phyloP scores from a whole-genome alignment of 2,797 vertebrate species.

The Danio choprae region DNA sequence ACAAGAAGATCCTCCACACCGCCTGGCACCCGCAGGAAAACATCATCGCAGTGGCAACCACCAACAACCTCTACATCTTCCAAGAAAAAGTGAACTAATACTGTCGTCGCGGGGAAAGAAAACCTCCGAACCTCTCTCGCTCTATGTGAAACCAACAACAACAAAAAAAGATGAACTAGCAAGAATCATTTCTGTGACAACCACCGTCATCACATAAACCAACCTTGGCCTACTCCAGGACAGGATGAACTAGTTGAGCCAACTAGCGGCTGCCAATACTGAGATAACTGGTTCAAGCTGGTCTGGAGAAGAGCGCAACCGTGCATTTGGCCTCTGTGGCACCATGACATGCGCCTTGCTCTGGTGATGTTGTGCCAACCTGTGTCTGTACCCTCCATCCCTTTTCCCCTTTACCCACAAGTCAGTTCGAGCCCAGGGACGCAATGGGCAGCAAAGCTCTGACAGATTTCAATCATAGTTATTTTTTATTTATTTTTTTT shows the following conservation, averaged over 20 bases:
- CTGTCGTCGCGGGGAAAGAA: conserved; percentile 37
- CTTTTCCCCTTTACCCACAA: conserved; percentile 43
- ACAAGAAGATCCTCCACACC: conserved; percentile 99
- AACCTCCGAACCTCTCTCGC: conserved; percentile 45
- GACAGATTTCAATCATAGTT: conserved; percentile 66
- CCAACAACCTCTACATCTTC: conserved; percentile 99
- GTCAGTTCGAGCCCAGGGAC: conserved; percentile 41
- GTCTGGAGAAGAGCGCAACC: conserved; percentile 47
- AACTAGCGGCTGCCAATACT: conserved; percentile 31
- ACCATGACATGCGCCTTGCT: conserved; percentile 73
- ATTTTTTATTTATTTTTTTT: conserved; percentile 63
- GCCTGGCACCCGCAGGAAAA: conserved; percentile 99
- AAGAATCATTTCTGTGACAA: conserved; percentile 56
- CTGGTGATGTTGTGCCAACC: conserved; percentile 78
- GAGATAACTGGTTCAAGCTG: conserved; percentile 53
- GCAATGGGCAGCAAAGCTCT: conserved; percentile 60
- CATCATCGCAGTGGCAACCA: conserved; percentile 98
- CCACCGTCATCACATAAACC: conserved; percentile 49
- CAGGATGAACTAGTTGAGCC: conserved; percentile 43
- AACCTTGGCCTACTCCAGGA: conserved; percentile 45
- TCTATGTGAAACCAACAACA: conserved; percentile 21
- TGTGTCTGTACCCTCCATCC: conserved; percentile 55
- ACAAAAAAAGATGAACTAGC: conserved; percentile 48
- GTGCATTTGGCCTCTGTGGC: conserved; percentile 63
- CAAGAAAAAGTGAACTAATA: conserved; percentile 97